Percentiles rank a stretch among this genome's conserved stretches.
These are phyloP conservation scores for Amphibalanus amphitrite DNA, from an alignment of 1,140 invertebrate species.

Conservation along the genomic window DNA sequence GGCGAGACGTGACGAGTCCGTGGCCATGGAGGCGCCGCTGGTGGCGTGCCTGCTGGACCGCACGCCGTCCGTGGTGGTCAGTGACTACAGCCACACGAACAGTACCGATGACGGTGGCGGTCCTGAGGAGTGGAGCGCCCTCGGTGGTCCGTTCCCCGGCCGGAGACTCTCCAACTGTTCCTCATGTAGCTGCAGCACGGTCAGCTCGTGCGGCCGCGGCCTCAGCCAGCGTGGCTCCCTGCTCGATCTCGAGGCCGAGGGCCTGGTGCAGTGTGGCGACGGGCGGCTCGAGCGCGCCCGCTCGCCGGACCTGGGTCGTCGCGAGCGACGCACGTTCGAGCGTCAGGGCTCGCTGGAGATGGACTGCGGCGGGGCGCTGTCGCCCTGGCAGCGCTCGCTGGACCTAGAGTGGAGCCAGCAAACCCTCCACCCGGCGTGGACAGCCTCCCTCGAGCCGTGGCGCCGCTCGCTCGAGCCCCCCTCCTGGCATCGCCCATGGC, in stretches of 20 bases:
- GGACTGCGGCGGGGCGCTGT: neutral
- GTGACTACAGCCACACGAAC: neutral
- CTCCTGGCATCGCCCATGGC: neutral
- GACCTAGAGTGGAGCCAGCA: neutral
- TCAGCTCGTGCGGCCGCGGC: neutral
- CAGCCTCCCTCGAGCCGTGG: neutral
- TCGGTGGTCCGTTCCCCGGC: neutral
- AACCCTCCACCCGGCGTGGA: neutral
- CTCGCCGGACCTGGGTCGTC: neutral
- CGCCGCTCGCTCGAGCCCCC: no score
- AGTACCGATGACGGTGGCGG: neutral
- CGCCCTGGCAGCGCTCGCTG: neutral
- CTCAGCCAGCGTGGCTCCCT: slow-evolving; percentile 1
- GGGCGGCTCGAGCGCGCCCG: neutral
- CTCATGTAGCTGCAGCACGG: neutral
- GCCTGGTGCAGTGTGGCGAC: neutral
- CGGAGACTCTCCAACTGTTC: neutral
- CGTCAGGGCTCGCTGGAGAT: neutral
- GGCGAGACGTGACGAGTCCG: no score
- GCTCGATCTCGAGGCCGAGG: neutral
- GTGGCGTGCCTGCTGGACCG: neutral
- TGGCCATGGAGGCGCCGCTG: neutral
- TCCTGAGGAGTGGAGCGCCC: neutral
- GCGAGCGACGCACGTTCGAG: neutral
- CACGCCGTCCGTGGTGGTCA: neutral